Conservation (phyloP, 1,140 invertebrate genomes). For the Psix sp. region DNA sequence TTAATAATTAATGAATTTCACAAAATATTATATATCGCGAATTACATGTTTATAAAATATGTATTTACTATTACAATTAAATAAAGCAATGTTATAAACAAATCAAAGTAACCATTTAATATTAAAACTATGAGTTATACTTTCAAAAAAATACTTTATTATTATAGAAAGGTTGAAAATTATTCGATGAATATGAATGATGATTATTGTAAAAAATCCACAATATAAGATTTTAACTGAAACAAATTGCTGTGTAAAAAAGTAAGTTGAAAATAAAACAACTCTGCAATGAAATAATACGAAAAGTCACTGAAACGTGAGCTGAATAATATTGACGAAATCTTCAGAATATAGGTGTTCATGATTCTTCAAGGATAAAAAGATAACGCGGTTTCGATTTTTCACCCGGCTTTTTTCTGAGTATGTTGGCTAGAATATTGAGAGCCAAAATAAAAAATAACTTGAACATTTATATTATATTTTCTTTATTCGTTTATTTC, state of each 20-base stretch:
- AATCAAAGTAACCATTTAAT: no score
- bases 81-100: no score
- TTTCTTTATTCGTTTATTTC: no score
- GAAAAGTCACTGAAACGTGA: constrained; percentile 56
- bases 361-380: constrained; percentile 53
- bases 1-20: no score
- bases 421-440: constrained; percentile 61
- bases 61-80: no score
- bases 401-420: constrained; percentile 55
- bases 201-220: constrained; percentile 47
- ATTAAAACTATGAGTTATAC: no score
- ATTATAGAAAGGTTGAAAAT: no score
- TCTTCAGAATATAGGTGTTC: constrained; percentile 51
- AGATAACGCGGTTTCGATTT: constrained; percentile 62
- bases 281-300: constrained; percentile 55
- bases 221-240: constrained; percentile 50
- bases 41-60: no score
- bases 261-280: constrained; percentile 57
- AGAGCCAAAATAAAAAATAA: constrained; percentile 31
- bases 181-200: no score
- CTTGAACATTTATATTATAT: no score
- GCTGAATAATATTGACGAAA: constrained; percentile 47
- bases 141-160: no score
- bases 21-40: no score
- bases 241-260: constrained; percentile 51